Base-by-base conservation (phyloP, 2,797 vertebrate species). In the Channa striata region DNA sequence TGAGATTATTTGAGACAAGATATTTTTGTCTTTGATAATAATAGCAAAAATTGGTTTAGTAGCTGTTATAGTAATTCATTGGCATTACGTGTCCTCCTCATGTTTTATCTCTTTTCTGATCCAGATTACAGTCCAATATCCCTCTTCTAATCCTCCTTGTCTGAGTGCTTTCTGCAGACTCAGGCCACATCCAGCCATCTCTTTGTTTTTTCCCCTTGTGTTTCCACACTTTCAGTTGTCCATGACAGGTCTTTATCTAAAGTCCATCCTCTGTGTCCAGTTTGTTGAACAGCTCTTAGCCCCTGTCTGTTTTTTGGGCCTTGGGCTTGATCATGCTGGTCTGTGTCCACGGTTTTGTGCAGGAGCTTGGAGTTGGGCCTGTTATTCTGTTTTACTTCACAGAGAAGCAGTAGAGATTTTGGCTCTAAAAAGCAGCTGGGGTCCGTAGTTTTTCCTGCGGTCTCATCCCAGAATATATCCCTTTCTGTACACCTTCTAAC, bases 391-490 rank as follows among this genome's bases (percentile, higher is more conserved):
- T 6, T 54, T 16, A 44, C 53, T 53, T 79, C 50, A 34, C 30
- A n/a, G 44, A 75, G 53, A 23, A 37, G 67, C 49, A 37, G 23
- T 39, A 46, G 68, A 59, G 52, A 56, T 34, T 66, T 80, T 48
- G 76, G 44, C 49, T 87, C 71, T n/a, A 78, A 68, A 36, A 85
- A 74, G 46, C 86, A 64, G 46, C 65, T 67, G 2, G 74, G 50
- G 46, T 86, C 81, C 52, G 90, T 36, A 0, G 86, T 89, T 49
- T 93, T 86, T 1, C 89, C 92, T 83, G 91, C 95, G 47, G 89
- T 93, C 43, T 89, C 90, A 39, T 96, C 93, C 92, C 94, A 95
- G 78, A 94, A 92, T 14, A 92, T 52, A 60, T 95, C 82, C 49
- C 80, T 87, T 0, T 8, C 70, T n/a, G 20, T 66, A 8, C 91